Evolutionary conservation across 1,140 invertebrate genomes (phyloP).

Genomic region (Bombus terrestris): DNA sequence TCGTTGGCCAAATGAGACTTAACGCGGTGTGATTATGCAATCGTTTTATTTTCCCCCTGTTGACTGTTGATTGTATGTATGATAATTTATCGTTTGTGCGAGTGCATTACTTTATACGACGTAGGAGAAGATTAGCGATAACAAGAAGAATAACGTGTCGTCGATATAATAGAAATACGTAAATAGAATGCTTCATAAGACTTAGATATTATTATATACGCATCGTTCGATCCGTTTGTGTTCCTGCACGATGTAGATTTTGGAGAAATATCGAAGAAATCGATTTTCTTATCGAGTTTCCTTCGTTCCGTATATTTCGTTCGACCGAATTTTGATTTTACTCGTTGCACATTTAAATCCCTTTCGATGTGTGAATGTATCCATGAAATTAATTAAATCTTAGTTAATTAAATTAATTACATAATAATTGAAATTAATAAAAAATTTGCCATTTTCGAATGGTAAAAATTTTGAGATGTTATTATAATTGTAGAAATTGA

Average conservation of each 20-base stretch:
- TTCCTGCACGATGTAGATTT: background rate
- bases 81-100: constrained; percentile 58
- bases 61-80: constrained; percentile 62
- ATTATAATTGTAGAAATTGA: no score
- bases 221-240: background rate
- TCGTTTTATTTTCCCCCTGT: constrained; percentile 42
- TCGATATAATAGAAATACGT: constrained; percentile 33
- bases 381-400: no score
- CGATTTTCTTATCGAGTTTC: background rate
- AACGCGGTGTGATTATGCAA: constrained; percentile 55
- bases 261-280: background rate
- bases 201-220: constrained; percentile 54
- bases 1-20: constrained; percentile 56
- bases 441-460: no score
- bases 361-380: no score
- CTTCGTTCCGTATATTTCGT: no score
- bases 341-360: no score
- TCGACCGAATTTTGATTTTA: no score
- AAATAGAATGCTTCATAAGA: constrained; percentile 54
- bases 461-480: no score
- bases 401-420: no score
- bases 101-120: constrained; percentile 55
- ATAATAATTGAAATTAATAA: no score
- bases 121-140: constrained; percentile 26
- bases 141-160: constrained; percentile 25